Evolutionary conservation across 2,797 vertebrate genomes (phyloP), one percentile per base, ranked within the genome.

Genomic region (Glyptemys insculpta): DNA sequence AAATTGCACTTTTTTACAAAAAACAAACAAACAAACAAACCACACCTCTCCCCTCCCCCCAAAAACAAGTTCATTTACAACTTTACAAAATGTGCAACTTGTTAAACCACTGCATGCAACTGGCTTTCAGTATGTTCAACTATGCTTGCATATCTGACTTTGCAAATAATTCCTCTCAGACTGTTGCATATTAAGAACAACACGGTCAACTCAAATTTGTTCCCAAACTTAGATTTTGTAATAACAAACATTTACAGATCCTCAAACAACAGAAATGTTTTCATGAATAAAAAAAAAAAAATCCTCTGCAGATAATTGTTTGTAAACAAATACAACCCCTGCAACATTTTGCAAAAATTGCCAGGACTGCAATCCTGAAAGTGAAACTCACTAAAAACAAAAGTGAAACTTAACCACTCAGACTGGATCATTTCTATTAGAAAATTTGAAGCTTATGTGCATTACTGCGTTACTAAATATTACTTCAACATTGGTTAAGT

Each of bases 221-320:
- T 92, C 74, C 34, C 81, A 37, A 85, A 83, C 84, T 53, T 93
- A 2, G 3, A n/a, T 86, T 94, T 90, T 49, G 52, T 53, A n/a
- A 62, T 82, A 65, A 4, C 4, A 81, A 0, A 6, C 5, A 18
- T 86, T 86, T 92, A 14, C 49, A 81, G 91, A 59, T 76, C 25
- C 14, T 92, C 78, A 85, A 9, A 84, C 0, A 79, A 81, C 1
- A n/a, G 0, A 3, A 47, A 80, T 82, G 65, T 89, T 68, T 1
- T 8, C 25, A 79, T 41, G 5, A 41, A 41, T 72, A 37, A 23
- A 96, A 83, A 4, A 41, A 41, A 41, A 41, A 76, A 76, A 2
- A 82, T 34, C 16, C 3, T 85, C 65, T 54, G 4, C 79, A 23
- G 65, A 8, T 34, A 92, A 47, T 8, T 74, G 41, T 76, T 86